Evolutionary conservation across 2,888 invertebrate genomes (phyloP).

Genomic region (Zygogramma bicolorata): DNA sequence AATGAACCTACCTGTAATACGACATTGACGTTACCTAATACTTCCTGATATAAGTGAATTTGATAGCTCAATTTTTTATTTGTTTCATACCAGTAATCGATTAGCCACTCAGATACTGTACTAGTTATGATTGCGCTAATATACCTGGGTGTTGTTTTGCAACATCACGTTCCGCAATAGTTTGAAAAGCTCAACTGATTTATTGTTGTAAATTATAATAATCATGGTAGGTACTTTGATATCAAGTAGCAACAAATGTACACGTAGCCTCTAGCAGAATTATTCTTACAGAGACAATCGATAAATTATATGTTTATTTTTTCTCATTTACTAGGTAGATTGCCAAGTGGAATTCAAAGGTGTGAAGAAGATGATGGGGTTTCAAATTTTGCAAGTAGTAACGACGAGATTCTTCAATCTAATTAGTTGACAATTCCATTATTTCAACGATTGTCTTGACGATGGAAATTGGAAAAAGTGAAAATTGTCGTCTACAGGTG

Average conservation of each 20-base stretch:
- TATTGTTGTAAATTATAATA: neutral
- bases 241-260: conserved; percentile 4
- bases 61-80: neutral
- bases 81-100: neutral
- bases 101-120: neutral
- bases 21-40: too few species aligned
- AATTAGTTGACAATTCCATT: too few species aligned
- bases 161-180: neutral
- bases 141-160: neutral
- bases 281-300: neutral
- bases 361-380: neutral
- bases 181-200: neutral
- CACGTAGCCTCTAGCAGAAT: neutral
- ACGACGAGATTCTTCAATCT: too few species aligned
- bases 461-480: too few species aligned
- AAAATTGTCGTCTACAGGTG: too few species aligned
- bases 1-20: too few species aligned
- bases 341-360: neutral
- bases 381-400: neutral
- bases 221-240: neutral
- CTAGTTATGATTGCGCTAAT: neutral
- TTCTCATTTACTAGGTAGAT: neutral
- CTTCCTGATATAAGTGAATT: too few species aligned
- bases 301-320: neutral
- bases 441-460: too few species aligned